Base-by-base conservation (phyloP, 2,797 vertebrate genomes). In the Salmo trutta region DNA sequence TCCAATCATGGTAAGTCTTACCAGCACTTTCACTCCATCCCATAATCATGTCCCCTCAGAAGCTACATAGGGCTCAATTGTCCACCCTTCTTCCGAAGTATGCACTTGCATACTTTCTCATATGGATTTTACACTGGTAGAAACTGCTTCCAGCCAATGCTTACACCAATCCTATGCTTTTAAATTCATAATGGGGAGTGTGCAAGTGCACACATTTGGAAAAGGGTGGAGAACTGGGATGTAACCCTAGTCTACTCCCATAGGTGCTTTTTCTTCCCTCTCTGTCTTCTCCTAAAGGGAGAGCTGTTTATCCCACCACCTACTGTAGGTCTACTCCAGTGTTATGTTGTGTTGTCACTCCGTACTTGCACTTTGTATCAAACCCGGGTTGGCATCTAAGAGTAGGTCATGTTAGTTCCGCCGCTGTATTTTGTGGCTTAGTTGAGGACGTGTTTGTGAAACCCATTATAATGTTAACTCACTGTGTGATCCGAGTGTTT, bases 1-100 rank as follows among this genome's bases (percentile, higher is more conserved):
- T 74, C 67, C 80, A 10, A n/a, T 66, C 65, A 36, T 53, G 89
- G 85, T 94, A 93, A 93, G 93, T 95, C 84, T 77, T 92, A 91
- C 89, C 87, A 86, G 92, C 94, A 95, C 93, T 94, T 94, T 94
- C 90, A 64, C 76, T 94, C 94, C 90, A 62, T 75, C 73, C 68
- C 10, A 21, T 67, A 24, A 17, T 74, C 7, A 76, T 67, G 62
- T 77, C 24, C 66, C 3, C 56, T 73, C 69, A 31, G 5, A 77
- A 84, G 82, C 78, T 88, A 21, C n/a, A 74, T 6, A 75, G 67
- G 65, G 76, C 21, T 65, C 3, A 54, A 71, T 54, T 24, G 3
- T 86, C 41, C 41, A 47, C 41, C 41, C 41, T 47, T 47, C 10
- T 47, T 47, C 41, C 2, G 10, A 47, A 47, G 10, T 3, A 47